Percentiles rank a stretch among this genome's conserved stretches.
These are phyloP conservation scores for Nematostella vectensis DNA, from an alignment of 92 coral and sea anemone species.

Conservation along the genomic window DNA sequence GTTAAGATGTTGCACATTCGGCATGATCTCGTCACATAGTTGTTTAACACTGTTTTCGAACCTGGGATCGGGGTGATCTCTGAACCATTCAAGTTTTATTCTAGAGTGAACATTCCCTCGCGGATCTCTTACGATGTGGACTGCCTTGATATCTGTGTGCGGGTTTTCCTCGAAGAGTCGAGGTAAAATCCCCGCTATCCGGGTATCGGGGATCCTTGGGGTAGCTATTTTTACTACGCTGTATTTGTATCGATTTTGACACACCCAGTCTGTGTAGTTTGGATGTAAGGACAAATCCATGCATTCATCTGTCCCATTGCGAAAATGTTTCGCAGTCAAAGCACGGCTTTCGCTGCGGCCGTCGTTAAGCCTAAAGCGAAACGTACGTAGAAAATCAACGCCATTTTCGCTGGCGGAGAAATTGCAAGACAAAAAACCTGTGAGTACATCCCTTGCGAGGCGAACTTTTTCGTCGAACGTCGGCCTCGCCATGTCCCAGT, in stretches of 20 bases:
- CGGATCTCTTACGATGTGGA: conserved; percentile 39
- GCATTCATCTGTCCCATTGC: neutral
- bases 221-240: conserved; percentile 37
- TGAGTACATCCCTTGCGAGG: conserved; percentile 15
- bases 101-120: conserved; percentile 35
- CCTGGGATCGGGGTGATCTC: conserved; percentile 19
- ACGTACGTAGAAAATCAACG: conserved; percentile 14
- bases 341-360: neutral
- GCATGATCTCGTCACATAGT: conserved; percentile 11
- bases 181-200: conserved; percentile 18
- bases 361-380: neutral
- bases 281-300: conserved; percentile 5
- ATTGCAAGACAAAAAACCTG: conserved; percentile 35
- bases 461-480: neutral
- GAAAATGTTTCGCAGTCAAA: neutral
- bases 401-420: conserved; percentile 32
- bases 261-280: conserved; percentile 17
- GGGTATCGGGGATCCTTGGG: conserved; percentile 16
- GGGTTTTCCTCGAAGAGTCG: conserved; percentile 33
- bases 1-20: neutral
- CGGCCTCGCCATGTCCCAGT: neutral
- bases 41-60: neutral
- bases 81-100: conserved; percentile 23
- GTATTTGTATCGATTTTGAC: conserved; percentile 19
- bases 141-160: conserved; percentile 5